Conservation (phyloP, 1,140 invertebrate species). For the Bombus consobrinus region DNA sequence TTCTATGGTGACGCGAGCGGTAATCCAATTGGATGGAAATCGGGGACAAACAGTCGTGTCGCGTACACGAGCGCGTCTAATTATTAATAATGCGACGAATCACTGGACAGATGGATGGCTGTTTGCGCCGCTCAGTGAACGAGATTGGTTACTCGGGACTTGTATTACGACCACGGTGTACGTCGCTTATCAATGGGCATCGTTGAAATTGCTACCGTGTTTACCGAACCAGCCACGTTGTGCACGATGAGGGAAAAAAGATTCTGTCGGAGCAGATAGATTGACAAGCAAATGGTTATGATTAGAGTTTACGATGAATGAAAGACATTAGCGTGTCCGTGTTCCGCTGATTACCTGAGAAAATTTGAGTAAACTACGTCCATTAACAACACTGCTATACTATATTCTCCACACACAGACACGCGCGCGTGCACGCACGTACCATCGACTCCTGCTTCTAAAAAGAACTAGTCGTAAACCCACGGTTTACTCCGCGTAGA, state of each 20-base stretch:
- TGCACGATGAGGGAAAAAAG: neutral
- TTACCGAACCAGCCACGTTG: neutral
- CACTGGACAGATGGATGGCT: slow-evolving; percentile 31
- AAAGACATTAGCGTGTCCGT: neutral
- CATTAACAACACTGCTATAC: too few species aligned
- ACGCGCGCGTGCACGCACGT: neutral
- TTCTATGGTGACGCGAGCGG: slow-evolving; percentile 16
- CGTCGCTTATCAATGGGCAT: slow-evolving; percentile 39
- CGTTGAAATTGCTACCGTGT: slow-evolving; percentile 33
- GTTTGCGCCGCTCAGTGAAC: slow-evolving; percentile 25
- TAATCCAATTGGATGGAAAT: slow-evolving; percentile 47
- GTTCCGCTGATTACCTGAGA: neutral
- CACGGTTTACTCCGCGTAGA: too few species aligned
- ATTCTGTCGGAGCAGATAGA: neutral
- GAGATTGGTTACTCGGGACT: slow-evolving; percentile 48
- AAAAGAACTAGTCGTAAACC: neutral
- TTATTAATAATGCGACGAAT: slow-evolving; percentile 60
- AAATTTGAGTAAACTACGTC: neutral
- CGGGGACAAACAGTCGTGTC: slow-evolving; percentile 27
- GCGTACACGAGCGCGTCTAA: slow-evolving; percentile 25
- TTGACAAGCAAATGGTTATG: neutral
- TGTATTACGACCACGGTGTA: slow-evolving; percentile 34
- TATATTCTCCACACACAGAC: too few species aligned
- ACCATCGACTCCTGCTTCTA: neutral
- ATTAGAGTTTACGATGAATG: slow-evolving; percentile 10